These are phyloP conservation scores for Apocheima hispidaria DNA, from an alignment of 2,888 invertebrate species.

Conservation along the genomic window DNA sequence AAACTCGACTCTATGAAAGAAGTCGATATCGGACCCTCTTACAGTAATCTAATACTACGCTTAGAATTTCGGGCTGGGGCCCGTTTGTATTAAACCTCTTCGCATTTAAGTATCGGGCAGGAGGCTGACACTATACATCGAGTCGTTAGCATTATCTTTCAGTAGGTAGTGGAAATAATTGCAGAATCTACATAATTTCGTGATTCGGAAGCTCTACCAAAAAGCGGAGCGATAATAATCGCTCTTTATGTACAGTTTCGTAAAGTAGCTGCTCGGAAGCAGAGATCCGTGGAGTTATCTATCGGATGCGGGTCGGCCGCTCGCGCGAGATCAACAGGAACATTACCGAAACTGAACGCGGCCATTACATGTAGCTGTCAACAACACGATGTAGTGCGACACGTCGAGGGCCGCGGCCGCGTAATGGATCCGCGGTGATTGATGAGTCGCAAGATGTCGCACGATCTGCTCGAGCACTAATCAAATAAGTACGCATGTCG, in stretches of 20 bases:
- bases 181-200: conserved; percentile 27
- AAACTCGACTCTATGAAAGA: conserved; percentile 10
- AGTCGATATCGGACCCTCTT: conserved; percentile 10
- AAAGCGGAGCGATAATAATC: conserved; percentile 24
- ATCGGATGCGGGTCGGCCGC: conserved; percentile 9
- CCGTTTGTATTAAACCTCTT: too few species aligned
- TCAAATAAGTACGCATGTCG: too few species aligned
- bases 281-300: conserved; percentile 15
- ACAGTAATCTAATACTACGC: conserved; percentile 19
- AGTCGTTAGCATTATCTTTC: conserved; percentile 19
- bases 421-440: conserved; percentile 30
- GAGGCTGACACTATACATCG: conserved; percentile 14
- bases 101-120: too few species aligned
- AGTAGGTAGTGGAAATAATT: conserved; percentile 8
- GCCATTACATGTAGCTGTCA: conserved; percentile 1
- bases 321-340: conserved; percentile 10
- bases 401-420: not conserved
- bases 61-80: too few species aligned
- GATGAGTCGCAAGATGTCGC: conserved; percentile 21
- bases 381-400: not conserved
- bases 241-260: conserved; percentile 1
- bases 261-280: conserved; percentile 12
- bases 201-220: conserved; percentile 16
- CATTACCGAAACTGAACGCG: too few species aligned
- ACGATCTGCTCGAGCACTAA: not conserved